phyloP scores from a whole-genome alignment of 2,888 invertebrate genomes.

The Cosmopolites sordidus region DNA sequence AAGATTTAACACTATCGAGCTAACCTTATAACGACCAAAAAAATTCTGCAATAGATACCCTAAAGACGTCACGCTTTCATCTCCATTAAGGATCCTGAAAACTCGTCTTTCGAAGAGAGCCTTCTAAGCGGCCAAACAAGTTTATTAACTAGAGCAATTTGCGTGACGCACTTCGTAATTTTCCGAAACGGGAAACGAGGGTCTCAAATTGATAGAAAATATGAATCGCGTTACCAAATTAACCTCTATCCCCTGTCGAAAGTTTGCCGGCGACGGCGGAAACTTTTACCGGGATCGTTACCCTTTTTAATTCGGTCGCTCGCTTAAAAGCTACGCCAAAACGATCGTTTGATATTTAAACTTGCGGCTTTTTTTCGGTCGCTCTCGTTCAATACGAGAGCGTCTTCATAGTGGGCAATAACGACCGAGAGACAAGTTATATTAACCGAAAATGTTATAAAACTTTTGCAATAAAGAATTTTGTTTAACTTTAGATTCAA shows the following conservation, averaged over 20 bases:
- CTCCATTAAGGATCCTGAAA: no score
- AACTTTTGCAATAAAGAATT: constrained; percentile 13
- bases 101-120: no score
- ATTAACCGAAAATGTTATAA: constrained; percentile 12
- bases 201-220: constrained; percentile 20
- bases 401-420: constrained; percentile 17
- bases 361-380: constrained; percentile 18
- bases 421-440: constrained; percentile 5
- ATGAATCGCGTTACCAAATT: constrained; percentile 17
- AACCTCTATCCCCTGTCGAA: constrained; percentile 12
- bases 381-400: constrained; percentile 17
- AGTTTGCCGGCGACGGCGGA: constrained; percentile 10
- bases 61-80: no score
- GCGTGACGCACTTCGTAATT: constrained; percentile 8
- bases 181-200: constrained; percentile 9
- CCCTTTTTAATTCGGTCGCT: constrained; percentile 23
- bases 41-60: no score
- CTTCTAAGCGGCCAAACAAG: constrained; percentile 1
- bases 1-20: no score
- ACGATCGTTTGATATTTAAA: constrained; percentile 18
- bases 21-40: no score
- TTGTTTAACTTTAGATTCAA: background rate
- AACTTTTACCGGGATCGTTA: constrained; percentile 9
- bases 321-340: constrained; percentile 17
- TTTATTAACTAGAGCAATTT: constrained; percentile 2